Conservation (phyloP, 2,888 invertebrate species). For the Watsonalla cultraria region DNA sequence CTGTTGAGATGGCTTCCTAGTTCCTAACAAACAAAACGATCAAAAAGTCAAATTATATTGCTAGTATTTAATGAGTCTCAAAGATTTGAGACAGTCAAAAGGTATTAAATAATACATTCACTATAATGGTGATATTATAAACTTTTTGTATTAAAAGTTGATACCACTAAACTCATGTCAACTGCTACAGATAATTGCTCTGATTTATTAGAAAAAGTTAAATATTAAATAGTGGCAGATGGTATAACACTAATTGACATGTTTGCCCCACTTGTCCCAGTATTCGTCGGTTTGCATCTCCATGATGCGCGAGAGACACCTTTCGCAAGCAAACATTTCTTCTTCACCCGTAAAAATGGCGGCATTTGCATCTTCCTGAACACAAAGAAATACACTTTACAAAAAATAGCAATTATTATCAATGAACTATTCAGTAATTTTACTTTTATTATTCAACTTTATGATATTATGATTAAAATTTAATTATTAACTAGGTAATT, state of each 20-base stretch:
- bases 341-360: slow-evolving; percentile 98
- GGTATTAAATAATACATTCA: too few species aligned
- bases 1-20: slow-evolving; percentile 19
- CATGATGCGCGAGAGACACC: slow-evolving; percentile 93
- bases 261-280: slow-evolving; percentile 89
- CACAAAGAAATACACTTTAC: slow-evolving; percentile 18
- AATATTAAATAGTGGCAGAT: neutral
- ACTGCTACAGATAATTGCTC: too few species aligned
- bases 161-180: neutral
- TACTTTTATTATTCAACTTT: too few species aligned
- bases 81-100: too few species aligned
- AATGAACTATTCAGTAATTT: too few species aligned
- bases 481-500: too few species aligned
- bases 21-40: too few species aligned
- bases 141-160: neutral
- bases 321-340: slow-evolving; percentile 97
- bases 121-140: too few species aligned
- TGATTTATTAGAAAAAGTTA: too few species aligned
- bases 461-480: too few species aligned
- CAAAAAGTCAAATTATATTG: too few species aligned
- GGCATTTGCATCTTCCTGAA: slow-evolving; percentile 85
- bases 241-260: slow-evolving; percentile 32
- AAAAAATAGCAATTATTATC: neutral
- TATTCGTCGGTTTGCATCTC: slow-evolving; percentile 98
- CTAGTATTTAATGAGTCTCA: neutral